Conservation (phyloP, 2,113 vertebrate genomes). For the Setophaga coronata region DNA sequence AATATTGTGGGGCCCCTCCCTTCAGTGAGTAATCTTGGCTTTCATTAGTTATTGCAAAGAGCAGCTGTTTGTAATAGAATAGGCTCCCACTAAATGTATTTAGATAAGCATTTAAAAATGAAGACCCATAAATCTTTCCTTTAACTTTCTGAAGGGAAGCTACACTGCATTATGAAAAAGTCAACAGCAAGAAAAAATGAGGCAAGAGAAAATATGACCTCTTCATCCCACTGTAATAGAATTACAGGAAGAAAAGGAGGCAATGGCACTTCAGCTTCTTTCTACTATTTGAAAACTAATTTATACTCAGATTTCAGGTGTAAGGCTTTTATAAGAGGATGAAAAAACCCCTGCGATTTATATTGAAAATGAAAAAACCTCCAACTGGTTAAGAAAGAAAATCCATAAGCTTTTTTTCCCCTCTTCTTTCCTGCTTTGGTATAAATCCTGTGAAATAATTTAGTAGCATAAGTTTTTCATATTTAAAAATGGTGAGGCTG, state of each 20-base stretch:
- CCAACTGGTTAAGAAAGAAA: not conserved
- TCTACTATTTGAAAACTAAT: slow-evolving; percentile 28
- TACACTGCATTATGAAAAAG: slow-evolving; percentile 72
- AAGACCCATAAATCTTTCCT: slow-evolving; percentile 60
- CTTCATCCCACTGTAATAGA: slow-evolving; percentile 68
- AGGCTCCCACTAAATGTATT: slow-evolving; percentile 35
- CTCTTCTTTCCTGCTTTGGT: not conserved
- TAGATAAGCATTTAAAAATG: slow-evolving; percentile 46
- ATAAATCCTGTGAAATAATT: not conserved
- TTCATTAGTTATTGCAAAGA: slow-evolving; percentile 39
- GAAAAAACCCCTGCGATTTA: not conserved
- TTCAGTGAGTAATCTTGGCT: not conserved
- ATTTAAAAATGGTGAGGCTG: not conserved
- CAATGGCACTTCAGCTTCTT: slow-evolving; percentile 37
- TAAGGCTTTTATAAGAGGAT: not conserved
- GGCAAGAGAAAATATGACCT: slow-evolving; percentile 64
- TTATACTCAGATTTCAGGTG: slow-evolving; percentile 15
- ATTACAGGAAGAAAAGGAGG: slow-evolving; percentile 78
- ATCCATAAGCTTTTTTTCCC: not conserved
- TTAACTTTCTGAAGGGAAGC: slow-evolving; percentile 72
- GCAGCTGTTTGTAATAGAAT: slow-evolving; percentile 44
- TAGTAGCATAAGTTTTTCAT: not conserved
- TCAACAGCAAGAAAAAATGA: slow-evolving; percentile 76
- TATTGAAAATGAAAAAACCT: not conserved
- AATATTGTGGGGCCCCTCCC: not conserved